Conservation (phyloP, 2,888 invertebrate genomes). For the Clitarchus hookeri region DNA sequence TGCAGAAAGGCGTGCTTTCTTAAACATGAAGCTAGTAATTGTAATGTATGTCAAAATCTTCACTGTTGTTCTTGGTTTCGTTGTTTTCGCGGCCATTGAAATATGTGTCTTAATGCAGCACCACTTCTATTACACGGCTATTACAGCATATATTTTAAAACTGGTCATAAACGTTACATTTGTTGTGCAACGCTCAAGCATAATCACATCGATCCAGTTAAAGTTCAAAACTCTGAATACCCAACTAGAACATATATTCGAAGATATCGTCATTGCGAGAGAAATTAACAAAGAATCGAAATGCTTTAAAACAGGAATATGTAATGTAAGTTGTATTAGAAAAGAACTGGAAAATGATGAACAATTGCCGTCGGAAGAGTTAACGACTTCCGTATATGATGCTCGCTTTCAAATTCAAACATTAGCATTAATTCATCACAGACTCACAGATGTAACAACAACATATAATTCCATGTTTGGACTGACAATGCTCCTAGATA, state of each 20-base stretch:
- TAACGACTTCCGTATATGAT: not conserved
- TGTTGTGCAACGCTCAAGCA: not conserved
- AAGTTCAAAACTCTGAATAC: not conserved
- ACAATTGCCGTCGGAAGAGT: not conserved
- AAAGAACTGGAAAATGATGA: not conserved
- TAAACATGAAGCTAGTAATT: not conserved
- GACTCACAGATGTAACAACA: not conserved
- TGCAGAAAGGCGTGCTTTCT: not conserved
- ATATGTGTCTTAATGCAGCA: not conserved
- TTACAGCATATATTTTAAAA: not conserved
- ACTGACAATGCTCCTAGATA: not conserved
- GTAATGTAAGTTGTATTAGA: not conserved
- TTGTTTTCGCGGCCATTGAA: not conserved
- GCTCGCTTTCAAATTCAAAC: not conserved
- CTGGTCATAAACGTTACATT: not conserved
- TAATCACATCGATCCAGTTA: not conserved
- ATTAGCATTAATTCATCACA: not conserved
- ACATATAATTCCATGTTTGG: not conserved
- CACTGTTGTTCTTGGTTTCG: not conserved
- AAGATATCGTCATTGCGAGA: not conserved
- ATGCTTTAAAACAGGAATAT: not conserved
- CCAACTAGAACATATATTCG: not conserved
- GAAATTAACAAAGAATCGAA: not conserved
- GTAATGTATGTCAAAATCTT: not conserved
- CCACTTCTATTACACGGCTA: not conserved